Conservation (phyloP, 2,113 vertebrate genomes). For the Panthera tigris region DNA sequence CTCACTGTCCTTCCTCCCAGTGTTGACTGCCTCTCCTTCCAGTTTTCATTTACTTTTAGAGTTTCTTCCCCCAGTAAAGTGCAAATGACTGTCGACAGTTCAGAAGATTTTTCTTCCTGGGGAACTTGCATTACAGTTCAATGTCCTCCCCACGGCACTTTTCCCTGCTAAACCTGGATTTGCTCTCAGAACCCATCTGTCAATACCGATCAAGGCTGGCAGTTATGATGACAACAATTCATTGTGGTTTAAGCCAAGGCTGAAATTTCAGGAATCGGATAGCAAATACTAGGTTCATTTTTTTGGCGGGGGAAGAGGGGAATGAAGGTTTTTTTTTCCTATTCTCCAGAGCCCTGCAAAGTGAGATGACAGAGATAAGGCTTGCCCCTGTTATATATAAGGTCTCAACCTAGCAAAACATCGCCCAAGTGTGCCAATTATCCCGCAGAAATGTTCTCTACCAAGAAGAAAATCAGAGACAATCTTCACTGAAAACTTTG, state of each 20-base stretch:
- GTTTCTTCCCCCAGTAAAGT: not conserved
- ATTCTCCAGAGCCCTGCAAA: not conserved
- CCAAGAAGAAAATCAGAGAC: not conserved
- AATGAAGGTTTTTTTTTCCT: not conserved
- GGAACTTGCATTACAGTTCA: not conserved
- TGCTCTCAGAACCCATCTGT: not conserved
- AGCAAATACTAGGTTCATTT: not conserved
- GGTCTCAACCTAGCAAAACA: not conserved
- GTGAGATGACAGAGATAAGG: not conserved
- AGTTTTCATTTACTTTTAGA: not conserved
- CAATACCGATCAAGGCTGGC: slow-evolving; percentile 9
- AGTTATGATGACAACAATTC: slow-evolving; percentile 14
- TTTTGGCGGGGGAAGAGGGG: not conserved
- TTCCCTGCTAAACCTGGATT: not conserved
- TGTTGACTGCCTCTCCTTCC: not conserved
- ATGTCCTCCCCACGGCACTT: not conserved
- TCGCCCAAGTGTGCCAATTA: not conserved
- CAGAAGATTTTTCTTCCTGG: not conserved
- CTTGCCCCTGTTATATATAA: not conserved
- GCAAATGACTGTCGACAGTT: not conserved
- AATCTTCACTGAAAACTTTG: not conserved
- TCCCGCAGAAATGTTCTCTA: not conserved
- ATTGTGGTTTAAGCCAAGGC: slow-evolving; percentile 2
- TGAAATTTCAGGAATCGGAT: slow-evolving; percentile 28
- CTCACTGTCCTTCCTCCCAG: not conserved